Conservation (phyloP, 2,797 vertebrate species). For the Aldrovandia affinis region DNA sequence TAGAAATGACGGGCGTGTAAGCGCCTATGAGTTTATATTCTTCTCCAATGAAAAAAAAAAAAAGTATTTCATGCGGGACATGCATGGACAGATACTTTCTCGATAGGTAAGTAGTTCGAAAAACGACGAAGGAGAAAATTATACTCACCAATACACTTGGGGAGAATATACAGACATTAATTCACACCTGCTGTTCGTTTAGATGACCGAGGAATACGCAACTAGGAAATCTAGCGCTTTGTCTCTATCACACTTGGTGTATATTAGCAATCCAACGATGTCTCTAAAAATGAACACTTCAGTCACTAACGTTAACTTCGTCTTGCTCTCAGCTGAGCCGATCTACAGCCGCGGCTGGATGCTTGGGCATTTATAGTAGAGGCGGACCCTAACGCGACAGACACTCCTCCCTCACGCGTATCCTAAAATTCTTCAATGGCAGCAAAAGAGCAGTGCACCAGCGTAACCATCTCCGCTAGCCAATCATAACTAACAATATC, state of each 20-base stretch:
- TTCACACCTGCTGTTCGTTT: constrained; percentile 67
- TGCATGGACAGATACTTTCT: neutral
- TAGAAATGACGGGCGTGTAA: neutral
- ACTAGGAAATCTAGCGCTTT: neutral
- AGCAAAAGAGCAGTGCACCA: constrained; percentile 34
- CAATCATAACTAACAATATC: constrained; percentile 62
- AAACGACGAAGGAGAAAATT: constrained; percentile 17
- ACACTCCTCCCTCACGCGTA: constrained; percentile 57
- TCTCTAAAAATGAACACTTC: neutral
- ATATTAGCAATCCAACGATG: neutral
- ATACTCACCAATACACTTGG: constrained; percentile 69
- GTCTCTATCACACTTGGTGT: neutral
- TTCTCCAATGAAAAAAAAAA: constrained; percentile 3
- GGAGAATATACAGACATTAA: constrained; percentile 75
- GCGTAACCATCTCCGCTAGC: constrained; percentile 42
- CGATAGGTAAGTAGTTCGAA: neutral
- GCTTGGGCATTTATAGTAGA: constrained; percentile 58
- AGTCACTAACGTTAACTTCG: neutral
- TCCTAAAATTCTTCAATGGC: constrained; percentile 68
- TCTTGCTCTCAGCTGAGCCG: neutral
- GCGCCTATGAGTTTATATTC: neutral
- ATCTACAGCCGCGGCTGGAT: neutral
- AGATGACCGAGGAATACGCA: constrained; percentile 45
- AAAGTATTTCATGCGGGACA: neutral
- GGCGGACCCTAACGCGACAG: constrained; percentile 59